phyloP scores from a whole-genome alignment of 1,140 invertebrate genomes.

The Trachelipus rathkii region DNA sequence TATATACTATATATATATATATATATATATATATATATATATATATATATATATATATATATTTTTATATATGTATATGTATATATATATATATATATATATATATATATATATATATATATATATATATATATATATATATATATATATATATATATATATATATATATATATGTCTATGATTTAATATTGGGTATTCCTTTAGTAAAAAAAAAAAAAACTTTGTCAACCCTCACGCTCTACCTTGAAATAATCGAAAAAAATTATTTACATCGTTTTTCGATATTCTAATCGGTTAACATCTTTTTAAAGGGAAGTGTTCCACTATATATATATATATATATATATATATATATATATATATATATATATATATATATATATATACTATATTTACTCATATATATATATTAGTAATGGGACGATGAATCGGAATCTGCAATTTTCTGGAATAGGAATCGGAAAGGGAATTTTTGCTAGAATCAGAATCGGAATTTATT shows the following conservation, averaged over 20 bases:
- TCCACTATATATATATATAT: no score
- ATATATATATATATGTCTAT: constrained; percentile 5
- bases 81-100: constrained; percentile 3
- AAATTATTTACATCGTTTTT: no score
- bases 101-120: neutral
- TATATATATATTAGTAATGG: constrained; percentile 15
- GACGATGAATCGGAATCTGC: no score
- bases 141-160: constrained; percentile 3
- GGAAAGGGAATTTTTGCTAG: no score
- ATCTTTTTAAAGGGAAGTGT: no score
- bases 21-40: constrained; percentile 3
- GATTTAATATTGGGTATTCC: no score
- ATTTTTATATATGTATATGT: neutral
- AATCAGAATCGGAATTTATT: no score
- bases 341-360: constrained; percentile 11
- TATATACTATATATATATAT: neutral
- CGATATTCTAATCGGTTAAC: no score
- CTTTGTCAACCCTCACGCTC: no score
- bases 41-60: constrained; percentile 3
- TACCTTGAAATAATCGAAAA: no score
- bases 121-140: constrained; percentile 3
- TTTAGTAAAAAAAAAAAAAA: no score
- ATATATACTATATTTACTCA: neutral
- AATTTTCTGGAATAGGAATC: no score
- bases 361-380: constrained; percentile 15